Percentiles rank a stretch among this genome's conserved stretches.
Conservation (phyloP, 1,140 invertebrate genomes). For the Atopsyche davidsoni region DNA sequence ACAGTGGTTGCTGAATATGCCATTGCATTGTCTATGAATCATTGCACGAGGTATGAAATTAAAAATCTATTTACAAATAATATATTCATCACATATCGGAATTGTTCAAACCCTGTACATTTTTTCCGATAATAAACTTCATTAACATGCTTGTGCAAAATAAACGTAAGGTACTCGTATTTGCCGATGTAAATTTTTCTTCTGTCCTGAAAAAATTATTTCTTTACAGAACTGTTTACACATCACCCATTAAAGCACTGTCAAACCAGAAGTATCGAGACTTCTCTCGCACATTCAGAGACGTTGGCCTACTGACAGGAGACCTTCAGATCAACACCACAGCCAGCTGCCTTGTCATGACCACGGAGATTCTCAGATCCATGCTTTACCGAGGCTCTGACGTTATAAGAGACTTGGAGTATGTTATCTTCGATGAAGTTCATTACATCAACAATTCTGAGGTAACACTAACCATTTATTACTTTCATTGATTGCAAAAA, state of each 20-base stretch:
- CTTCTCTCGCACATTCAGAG: slow-evolving; percentile 87
- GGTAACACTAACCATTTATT: too few relatives aligned
- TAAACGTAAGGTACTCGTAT: too few relatives aligned
- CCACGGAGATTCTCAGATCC: slow-evolving; percentile 95
- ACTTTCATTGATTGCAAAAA: too few relatives aligned
- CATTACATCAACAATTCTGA: slow-evolving; percentile 98
- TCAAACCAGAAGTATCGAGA: slow-evolving; percentile 99
- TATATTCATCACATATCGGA: too few relatives aligned
- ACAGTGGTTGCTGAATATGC: slow-evolving; percentile 99
- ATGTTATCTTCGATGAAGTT: slow-evolving; percentile 99
- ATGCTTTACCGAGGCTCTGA: slow-evolving; percentile 97
- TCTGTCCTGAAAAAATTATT: slow-evolving; percentile 17
- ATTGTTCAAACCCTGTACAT: neutral
- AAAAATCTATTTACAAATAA: too few relatives aligned
- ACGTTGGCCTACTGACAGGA: slow-evolving; percentile 92
- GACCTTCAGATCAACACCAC: slow-evolving; percentile 94
- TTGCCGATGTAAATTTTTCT: neutral
- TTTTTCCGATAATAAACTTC: neutral
- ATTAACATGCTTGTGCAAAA: neutral
- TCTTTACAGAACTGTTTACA: slow-evolving; percentile 84
- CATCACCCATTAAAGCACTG: slow-evolving; percentile 97
- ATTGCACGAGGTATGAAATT: slow-evolving; percentile 84
- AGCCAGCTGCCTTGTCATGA: slow-evolving; percentile 97
- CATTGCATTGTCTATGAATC: slow-evolving; percentile 85
- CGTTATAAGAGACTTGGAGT: slow-evolving; percentile 92